These are phyloP conservation scores for Phrynocephalus versicolor DNA, from an alignment of 2,113 vertebrate species.

Conservation along the genomic window DNA sequence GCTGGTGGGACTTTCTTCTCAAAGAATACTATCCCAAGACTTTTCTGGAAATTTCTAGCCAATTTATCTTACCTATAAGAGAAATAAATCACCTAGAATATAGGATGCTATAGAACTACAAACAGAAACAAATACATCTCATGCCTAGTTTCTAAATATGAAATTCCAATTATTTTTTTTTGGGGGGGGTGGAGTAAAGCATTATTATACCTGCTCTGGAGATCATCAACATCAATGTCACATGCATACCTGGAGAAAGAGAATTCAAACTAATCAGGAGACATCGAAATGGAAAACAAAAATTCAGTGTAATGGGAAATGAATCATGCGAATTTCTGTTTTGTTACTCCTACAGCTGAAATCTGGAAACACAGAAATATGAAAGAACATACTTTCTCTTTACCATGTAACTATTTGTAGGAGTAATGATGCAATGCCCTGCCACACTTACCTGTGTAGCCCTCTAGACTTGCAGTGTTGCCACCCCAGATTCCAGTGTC, in stretches of 20 bases:
- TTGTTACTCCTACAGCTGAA: not conserved
- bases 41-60: not conserved
- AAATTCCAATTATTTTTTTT: not conserved
- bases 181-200: no score
- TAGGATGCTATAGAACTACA: not conserved
- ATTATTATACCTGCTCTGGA: slow-evolving; percentile 77
- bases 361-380: no score
- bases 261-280: slow-evolving; percentile 6
- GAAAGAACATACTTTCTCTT: not conserved
- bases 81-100: not conserved
- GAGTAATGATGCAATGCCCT: not conserved
- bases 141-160: not conserved
- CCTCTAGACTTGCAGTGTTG: no score
- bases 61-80: not conserved
- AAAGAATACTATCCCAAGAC: no score
- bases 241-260: slow-evolving; percentile 74
- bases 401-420: not conserved
- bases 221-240: slow-evolving; percentile 79
- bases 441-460: no score
- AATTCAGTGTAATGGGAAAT: not conserved
- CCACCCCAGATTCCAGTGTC: no score
- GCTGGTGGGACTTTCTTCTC: no score
- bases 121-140: not conserved
- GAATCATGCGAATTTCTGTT: not conserved
- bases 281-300: not conserved